Conservation (phyloP, 2,797 vertebrate species). For the Brachyrhaphis roseni region DNA sequence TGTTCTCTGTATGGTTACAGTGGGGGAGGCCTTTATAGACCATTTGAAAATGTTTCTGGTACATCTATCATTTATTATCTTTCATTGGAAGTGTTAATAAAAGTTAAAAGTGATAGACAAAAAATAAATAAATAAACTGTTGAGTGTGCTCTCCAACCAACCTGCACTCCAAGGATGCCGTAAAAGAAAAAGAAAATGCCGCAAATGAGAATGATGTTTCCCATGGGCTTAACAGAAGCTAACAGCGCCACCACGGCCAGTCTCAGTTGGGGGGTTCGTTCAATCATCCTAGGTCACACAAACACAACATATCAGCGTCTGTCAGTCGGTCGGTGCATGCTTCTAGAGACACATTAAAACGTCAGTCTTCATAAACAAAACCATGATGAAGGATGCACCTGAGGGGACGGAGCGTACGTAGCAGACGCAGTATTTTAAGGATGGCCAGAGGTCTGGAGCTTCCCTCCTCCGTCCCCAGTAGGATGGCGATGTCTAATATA, state of each 20-base stretch:
- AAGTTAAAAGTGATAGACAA: too few relatives aligned
- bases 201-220: constrained; percentile 90
- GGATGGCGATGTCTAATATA: constrained; percentile 85
- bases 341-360: background rate
- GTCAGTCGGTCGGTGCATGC: background rate
- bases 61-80: too few relatives aligned
- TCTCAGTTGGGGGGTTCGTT: constrained; percentile 88
- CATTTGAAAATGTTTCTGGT: too few relatives aligned
- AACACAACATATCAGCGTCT: constrained; percentile 13
- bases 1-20: too few relatives aligned
- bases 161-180: constrained; percentile 91
- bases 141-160: constrained; percentile 43
- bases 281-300: constrained; percentile 84
- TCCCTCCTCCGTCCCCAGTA: constrained; percentile 71
- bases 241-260: constrained; percentile 91
- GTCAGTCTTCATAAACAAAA: background rate
- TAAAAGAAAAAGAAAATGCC: constrained; percentile 90
- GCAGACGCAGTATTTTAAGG: constrained; percentile 85
- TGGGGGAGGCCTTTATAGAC: too few relatives aligned
- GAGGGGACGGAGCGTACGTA: constrained; percentile 86
- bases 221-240: constrained; percentile 88
- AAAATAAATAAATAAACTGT: background rate
- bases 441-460: constrained; percentile 82
- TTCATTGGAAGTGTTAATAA: too few relatives aligned
- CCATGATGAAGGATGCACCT: constrained; percentile 70